Base-by-base conservation (phyloP, 2,113 vertebrate genomes). In the Platanista minor region DNA sequence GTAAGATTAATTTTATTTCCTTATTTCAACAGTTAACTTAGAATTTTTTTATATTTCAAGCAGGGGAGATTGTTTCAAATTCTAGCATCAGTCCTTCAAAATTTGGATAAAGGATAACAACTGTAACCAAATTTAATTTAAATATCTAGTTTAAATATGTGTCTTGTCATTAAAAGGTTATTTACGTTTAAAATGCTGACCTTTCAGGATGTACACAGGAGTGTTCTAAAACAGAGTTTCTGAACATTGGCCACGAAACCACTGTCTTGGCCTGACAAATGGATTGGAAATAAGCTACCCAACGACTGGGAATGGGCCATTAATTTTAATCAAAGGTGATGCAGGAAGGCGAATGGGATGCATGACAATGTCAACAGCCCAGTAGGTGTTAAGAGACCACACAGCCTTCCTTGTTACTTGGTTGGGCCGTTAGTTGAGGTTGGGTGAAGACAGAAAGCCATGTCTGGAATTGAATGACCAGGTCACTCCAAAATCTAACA, bases 271-370 rank as follows among this genome's bases (percentile, higher is more conserved):
- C 98, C 99, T 99, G 99, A 99, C 99, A 99, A 99, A 99, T 99
- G 99, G 99, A 99, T 99, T 99, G 99, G 99, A 99, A 99, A 99
- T 99, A 99, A 99, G 99, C 99, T 99, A 98, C 99, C 99, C 99
- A 99, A 98, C 98, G 99, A 98, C 52, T 99, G 97, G 99, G 98
- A 99, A 99, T 98, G 99, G 99, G 97, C 99, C 99, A 99, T 99
- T 99, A 99, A 99, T 99, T 99, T 99, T 99, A 99, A 99, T 99
- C 99, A 99, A 99, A 99, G 99, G 99, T 99, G 99, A 99, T 99
- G 99, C 98, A 98, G 99, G 99, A 99, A 99, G 99, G 98, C 97
- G 98, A 99, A 98, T 98, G 98, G 99, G 98, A 98, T 98, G 98
- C 99, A 98, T 99, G 99, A 98, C 99, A 99, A 98, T 99, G 99